Percentiles rank a stretch among this genome's conserved stretches.
phyloP scores from a whole-genome alignment of 1,140 invertebrate genomes.

The Hermetia illucens region DNA sequence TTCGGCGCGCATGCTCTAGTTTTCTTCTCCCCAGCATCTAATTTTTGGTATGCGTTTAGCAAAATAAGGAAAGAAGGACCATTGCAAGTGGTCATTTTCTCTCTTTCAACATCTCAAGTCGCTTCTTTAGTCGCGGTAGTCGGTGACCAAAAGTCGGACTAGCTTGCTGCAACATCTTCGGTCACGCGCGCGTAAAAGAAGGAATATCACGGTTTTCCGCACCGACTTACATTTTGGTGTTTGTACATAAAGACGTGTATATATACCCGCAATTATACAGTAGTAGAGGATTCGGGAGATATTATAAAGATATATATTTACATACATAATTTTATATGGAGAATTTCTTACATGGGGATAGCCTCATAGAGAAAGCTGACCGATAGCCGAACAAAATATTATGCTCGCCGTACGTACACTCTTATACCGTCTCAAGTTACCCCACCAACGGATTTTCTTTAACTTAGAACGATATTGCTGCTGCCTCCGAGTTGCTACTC shows the following conservation, averaged over 20 bases:
- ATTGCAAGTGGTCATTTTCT: slow-evolving; percentile 3
- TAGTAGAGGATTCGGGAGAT: not conserved
- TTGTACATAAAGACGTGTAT: not conserved
- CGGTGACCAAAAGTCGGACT: slow-evolving; percentile 6
- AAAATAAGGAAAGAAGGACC: slow-evolving; percentile 5
- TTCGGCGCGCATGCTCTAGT: not conserved
- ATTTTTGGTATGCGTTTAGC: not conserved
- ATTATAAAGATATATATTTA: not conserved
- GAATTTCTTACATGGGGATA: not conserved
- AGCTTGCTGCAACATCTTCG: slow-evolving; percentile 7
- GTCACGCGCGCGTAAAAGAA: slow-evolving; percentile 7
- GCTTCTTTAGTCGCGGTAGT: slow-evolving; percentile 7
- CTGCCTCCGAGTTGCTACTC: not conserved
- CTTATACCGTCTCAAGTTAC: slow-evolving; percentile 5
- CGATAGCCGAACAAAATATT: not conserved
- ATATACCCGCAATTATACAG: not conserved
- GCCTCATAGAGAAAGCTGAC: slow-evolving; percentile 2
- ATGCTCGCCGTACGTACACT: not conserved
- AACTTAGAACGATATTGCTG: not conserved
- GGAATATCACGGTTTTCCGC: not conserved
- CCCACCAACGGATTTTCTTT: slow-evolving; percentile 5
- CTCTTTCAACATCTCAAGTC: slow-evolving; percentile 3
- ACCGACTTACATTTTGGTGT: not conserved
- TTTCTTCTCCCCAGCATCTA: too few relatives aligned
- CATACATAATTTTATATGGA: not conserved